Percentiles rank a stretch among this genome's conserved stretches.
phyloP scores from a whole-genome alignment of 2,113 vertebrate species.

The Rattus rattus region DNA sequence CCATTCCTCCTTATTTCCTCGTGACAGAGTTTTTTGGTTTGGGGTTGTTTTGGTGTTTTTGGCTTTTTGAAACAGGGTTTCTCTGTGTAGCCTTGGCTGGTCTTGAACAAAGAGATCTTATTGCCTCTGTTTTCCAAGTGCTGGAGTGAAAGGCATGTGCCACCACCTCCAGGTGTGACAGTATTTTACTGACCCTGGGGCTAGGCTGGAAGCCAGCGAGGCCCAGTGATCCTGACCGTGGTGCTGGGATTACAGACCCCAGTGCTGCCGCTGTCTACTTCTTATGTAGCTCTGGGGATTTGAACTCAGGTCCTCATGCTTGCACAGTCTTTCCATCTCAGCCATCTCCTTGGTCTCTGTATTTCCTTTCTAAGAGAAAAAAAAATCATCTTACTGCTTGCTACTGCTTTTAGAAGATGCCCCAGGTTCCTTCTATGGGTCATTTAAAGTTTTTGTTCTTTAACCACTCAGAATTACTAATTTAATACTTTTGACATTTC shows the following conservation, averaged over 20 bases:
- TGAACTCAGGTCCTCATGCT: background rate
- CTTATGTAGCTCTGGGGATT: background rate
- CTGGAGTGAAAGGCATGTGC: background rate
- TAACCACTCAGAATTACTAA: background rate
- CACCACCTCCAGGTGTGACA: background rate
- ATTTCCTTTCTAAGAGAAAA: background rate
- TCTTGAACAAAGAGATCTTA: background rate
- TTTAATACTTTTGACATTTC: background rate
- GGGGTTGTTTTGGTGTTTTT: background rate
- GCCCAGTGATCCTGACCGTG: too few relatives aligned
- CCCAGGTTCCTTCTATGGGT: background rate
- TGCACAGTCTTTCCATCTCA: background rate
- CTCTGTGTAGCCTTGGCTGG: background rate
- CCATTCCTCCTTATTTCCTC: background rate
- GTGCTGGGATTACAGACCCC: background rate
- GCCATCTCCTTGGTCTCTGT: background rate
- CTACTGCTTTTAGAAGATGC: background rate
- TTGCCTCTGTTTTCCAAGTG: background rate
- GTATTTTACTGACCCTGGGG: background rate
- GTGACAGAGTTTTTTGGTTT: background rate
- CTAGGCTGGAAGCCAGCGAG: background rate
- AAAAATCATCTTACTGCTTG: background rate
- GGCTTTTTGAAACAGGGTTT: background rate
- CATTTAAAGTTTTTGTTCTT: background rate
- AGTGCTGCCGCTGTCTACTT: background rate